Conservation (phyloP, 2,797 vertebrate genomes). For the Syncerus caffer region DNA sequence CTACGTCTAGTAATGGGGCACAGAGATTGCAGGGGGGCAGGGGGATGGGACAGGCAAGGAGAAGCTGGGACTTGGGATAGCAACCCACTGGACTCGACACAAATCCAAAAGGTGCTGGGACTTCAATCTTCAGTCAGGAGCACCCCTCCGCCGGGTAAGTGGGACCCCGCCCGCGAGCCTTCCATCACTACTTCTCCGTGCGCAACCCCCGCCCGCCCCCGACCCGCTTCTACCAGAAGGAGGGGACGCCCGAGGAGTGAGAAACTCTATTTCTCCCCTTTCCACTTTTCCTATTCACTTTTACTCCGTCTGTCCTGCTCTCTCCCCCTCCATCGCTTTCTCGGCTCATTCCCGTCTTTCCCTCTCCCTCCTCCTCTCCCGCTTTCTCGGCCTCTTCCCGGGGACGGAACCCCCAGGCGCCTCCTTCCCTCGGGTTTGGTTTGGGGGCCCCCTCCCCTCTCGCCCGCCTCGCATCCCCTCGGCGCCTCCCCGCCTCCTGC, state of each 20-base stretch:
- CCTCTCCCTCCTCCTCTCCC: not conserved
- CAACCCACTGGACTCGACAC: not conserved
- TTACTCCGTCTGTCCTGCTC: not conserved
- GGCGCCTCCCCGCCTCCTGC: not conserved
- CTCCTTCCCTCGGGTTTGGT: fast-evolving
- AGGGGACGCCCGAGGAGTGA: not conserved
- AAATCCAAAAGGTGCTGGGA: not conserved
- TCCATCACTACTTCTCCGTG: not conserved
- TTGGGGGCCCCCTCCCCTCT: too few species aligned
- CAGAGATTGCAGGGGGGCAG: not conserved
- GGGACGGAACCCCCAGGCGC: fast-evolving
- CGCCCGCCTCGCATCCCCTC: not conserved
- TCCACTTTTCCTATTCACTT: not conserved
- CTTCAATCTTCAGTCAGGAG: not conserved
- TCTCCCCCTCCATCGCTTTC: not conserved
- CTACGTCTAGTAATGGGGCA: not conserved
- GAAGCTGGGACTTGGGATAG: not conserved
- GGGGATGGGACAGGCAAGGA: not conserved
- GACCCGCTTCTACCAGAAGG: not conserved
- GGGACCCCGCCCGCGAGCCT: not conserved
- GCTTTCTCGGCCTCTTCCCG: not conserved
- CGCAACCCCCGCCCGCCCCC: not conserved
- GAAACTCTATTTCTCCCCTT: not conserved
- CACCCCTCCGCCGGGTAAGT: not conserved
- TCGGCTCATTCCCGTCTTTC: not conserved